Conservation (phyloP, 2,113 vertebrate species). For the Accipiter virgatus region DNA sequence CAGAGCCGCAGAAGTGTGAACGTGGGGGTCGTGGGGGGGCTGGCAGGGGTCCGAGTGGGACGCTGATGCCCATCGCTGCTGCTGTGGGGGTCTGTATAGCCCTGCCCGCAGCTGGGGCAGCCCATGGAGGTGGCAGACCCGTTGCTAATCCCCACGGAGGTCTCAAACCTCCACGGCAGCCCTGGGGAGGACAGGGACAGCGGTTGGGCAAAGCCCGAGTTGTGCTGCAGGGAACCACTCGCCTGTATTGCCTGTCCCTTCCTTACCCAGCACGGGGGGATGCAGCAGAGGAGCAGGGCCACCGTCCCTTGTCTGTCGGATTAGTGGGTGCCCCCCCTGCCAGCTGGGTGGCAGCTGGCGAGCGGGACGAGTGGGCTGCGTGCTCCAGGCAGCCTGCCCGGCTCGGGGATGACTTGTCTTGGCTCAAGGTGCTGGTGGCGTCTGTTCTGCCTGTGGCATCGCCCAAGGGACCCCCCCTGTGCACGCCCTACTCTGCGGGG, state of each 20-base stretch:
- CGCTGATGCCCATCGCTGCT: rapidly evolving
- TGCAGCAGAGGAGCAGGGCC: not conserved
- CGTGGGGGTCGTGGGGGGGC: no score
- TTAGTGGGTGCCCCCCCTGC: no score
- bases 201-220: not conserved
- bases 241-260: not conserved
- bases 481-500: rapidly evolving
- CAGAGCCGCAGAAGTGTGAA: no score
- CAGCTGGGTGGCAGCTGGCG: not conserved
- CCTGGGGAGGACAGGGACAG: not conserved
- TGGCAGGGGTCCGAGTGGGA: not conserved
- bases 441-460: not conserved
- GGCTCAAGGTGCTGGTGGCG: not conserved
- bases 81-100: not conserved
- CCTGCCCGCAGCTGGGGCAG: not conserved
- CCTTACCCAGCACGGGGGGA: not conserved
- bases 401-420: rapidly evolving
- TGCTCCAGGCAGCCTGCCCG: not conserved
- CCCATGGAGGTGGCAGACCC: not conserved
- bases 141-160: not conserved
- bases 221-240: not conserved
- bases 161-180: not conserved
- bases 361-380: not conserved
- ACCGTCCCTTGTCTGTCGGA: rapidly evolving
- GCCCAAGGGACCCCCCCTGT: rapidly evolving